Base-by-base conservation (phyloP, 2,113 vertebrate species). In the Strigops habroptila region DNA sequence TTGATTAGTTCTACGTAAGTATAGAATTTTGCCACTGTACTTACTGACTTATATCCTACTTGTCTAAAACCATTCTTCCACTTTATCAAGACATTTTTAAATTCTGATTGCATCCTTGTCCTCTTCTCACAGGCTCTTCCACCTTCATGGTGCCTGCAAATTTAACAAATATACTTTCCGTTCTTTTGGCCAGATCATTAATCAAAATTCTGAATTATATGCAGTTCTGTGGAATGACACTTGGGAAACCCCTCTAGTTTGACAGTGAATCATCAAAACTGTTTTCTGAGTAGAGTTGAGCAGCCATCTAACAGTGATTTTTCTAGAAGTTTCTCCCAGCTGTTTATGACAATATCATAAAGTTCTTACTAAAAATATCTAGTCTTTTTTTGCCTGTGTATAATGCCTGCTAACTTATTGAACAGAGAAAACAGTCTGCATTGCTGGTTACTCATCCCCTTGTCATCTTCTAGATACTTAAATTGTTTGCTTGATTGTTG, bases 121-220 rank as follows among this genome's bases (percentile, higher is more conserved):
- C 65, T 74, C 18, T 46, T 91, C 30, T 52, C 74, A 49, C 15
- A 44, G n/a, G 25, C 16, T 82, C 87, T 74, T 78, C 46, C 60
- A 49, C 14, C 41, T 82, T 62, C 28, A 21, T 16, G 16, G 70
- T 82, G 27, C n/a, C 49, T 81, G 49, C 37, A 89, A 68, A 82
- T 87, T 57, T 84, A 75, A 78, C 41, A 78, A 74, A 75, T 75
- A 67, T 4, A 11, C 12, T 51, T 93, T 87, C 41, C 67, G 59
- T 70, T 95, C 51, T 79, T 85, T 91, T 79, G 91, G 57, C 57
- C 62, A 92, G 73, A 90, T 93, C 43, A 35, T 88, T 91, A 60
- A 68, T 94, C 39, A 85, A 30, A 87, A 67, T 63, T 37, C 31
- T 57, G 74, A 67, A 59, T 85, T 71, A 49, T 46, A 5, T 37